A percentile compares a stretch with the other conserved stretches of the same genome.
phyloP scores from a whole-genome alignment of 2,113 vertebrate genomes.

The Gobio gobio region DNA sequence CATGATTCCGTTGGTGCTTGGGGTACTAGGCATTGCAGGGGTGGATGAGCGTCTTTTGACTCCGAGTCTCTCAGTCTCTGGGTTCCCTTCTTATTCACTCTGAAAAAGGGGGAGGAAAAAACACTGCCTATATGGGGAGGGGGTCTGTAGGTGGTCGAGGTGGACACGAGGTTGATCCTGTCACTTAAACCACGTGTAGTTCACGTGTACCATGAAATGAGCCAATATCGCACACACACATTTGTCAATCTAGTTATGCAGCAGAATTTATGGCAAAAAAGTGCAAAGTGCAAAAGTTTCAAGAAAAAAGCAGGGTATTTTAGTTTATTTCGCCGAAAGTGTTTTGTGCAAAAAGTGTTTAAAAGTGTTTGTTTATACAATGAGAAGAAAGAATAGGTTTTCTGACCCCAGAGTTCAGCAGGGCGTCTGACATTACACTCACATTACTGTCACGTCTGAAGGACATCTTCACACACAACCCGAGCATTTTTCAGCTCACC shows the following conservation, averaged over 20 bases:
- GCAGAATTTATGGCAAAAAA: neutral
- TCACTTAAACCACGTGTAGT: slow-evolving; percentile 63
- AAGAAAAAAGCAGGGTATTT: neutral
- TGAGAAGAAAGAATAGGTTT: neutral
- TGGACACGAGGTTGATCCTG: slow-evolving; percentile 52
- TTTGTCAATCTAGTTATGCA: slow-evolving; percentile 48
- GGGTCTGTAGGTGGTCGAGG: slow-evolving; percentile 55
- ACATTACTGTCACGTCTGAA: slow-evolving; percentile 4
- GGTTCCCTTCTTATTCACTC: slow-evolving; percentile 71
- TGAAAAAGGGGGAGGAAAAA: slow-evolving; percentile 33
- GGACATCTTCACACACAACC: neutral
- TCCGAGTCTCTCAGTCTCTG: slow-evolving; percentile 26
- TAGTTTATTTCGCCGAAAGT: neutral
- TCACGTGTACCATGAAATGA: slow-evolving; percentile 54
- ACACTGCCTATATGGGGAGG: neutral
- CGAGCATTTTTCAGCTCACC: neutral
- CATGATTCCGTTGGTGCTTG: slow-evolving; percentile 62
- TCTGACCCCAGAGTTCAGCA: neutral
- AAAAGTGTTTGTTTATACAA: neutral
- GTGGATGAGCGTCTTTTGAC: slow-evolving; percentile 4
- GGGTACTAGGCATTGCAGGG: slow-evolving; percentile 42
- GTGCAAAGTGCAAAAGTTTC: neutral
- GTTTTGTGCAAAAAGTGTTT: neutral
- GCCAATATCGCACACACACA: slow-evolving; percentile 48
- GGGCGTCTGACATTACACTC: neutral